phyloP scores from a whole-genome alignment of 2,888 invertebrate genomes.

The Thera obeliscata region DNA sequence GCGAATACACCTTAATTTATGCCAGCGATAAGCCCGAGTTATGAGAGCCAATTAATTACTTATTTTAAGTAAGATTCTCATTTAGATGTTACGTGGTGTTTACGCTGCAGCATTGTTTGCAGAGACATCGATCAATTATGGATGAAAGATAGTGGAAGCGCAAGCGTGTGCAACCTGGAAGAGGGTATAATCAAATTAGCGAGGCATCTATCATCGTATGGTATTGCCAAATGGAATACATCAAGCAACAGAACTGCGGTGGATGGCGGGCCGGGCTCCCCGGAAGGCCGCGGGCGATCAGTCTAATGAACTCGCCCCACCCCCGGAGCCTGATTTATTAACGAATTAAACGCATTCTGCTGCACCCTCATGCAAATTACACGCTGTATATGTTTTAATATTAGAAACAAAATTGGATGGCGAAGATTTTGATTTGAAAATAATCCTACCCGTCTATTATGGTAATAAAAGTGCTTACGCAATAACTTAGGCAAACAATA shows the following conservation, averaged over 20 bases:
- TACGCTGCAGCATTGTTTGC: slow-evolving; percentile 14
- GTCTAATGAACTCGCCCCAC: slow-evolving; percentile 81
- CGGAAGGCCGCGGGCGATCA: slow-evolving; percentile 80
- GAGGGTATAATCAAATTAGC: slow-evolving; percentile 54
- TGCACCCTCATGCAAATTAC: slow-evolving; percentile 75
- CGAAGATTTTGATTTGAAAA: slow-evolving; percentile 30
- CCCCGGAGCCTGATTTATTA: slow-evolving; percentile 82
- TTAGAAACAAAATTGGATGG: slow-evolving; percentile 40
- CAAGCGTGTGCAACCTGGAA: slow-evolving; percentile 21
- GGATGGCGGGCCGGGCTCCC: slow-evolving; percentile 67
- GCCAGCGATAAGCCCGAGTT: slow-evolving; percentile 77
- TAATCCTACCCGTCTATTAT: slow-evolving; percentile 8
- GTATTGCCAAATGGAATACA: slow-evolving; percentile 72
- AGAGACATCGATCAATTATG: slow-evolving; percentile 31
- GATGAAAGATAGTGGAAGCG: slow-evolving; percentile 29
- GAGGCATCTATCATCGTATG: slow-evolving; percentile 66
- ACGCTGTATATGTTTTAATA: slow-evolving; percentile 43
- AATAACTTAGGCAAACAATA: neutral
- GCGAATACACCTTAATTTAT: slow-evolving; percentile 80
- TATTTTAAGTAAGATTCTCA: slow-evolving; percentile 72
- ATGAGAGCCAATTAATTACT: slow-evolving; percentile 81
- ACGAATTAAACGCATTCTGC: slow-evolving; percentile 83
- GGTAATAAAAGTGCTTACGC: slow-evolving; percentile 2
- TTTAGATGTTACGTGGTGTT: slow-evolving; percentile 47
- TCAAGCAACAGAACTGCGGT: slow-evolving; percentile 66